Conservation (phyloP, 2,888 invertebrate species). For the Lithophane socia region DNA sequence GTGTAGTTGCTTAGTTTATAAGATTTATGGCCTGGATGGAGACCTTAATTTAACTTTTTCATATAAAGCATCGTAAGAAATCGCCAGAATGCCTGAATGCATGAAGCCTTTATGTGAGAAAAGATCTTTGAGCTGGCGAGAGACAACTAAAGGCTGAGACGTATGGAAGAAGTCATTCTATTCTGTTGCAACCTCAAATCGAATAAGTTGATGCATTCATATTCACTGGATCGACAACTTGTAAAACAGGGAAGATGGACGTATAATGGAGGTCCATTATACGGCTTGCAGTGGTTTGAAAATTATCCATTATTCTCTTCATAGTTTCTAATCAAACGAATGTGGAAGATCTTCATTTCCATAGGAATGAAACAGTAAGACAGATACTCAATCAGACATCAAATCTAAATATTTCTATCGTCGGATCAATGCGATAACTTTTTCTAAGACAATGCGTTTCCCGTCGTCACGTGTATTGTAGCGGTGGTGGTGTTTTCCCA, state of each 20-base stretch:
- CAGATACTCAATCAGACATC: constrained; percentile 40
- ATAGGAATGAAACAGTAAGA: constrained; percentile 26
- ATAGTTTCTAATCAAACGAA: not conserved
- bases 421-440: constrained; percentile 42
- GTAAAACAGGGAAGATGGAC: not conserved
- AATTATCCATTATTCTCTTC: not conserved
- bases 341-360: constrained; percentile 15
- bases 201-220: not conserved
- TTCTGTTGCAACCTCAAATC: not conserved
- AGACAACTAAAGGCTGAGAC: not conserved
- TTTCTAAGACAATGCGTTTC: constrained; percentile 64
- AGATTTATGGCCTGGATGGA: not conserved
- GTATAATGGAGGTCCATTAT: not conserved
- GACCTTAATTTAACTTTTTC: not conserved
- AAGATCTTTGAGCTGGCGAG: not conserved
- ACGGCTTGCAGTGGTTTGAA: not conserved
- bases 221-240: not conserved
- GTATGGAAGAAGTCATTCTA: not conserved
- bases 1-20: not conserved
- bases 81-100: too few relatives aligned
- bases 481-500: constrained; percentile 43
- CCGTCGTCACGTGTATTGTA: constrained; percentile 53
- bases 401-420: constrained; percentile 42
- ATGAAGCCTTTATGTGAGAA: not conserved
- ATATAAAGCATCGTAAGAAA: not conserved